These are phyloP conservation scores for Eriosoma lanigerum DNA, from an alignment of 1,140 invertebrate genomes.

Conservation along the genomic window DNA sequence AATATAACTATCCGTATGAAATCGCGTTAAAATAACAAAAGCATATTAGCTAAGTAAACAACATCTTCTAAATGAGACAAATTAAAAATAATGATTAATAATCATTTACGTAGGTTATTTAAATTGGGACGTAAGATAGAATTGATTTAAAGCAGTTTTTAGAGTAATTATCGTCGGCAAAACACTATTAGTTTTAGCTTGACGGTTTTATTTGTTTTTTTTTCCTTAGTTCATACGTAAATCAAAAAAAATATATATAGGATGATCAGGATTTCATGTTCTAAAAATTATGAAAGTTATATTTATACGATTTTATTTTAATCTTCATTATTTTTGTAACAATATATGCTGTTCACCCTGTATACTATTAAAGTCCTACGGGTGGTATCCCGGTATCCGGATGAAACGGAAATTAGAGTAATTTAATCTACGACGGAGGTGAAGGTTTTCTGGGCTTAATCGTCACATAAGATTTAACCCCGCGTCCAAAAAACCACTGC, in stretches of 20 bases:
- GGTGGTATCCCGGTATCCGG: conserved; percentile 31
- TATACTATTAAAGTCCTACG: conserved; percentile 18
- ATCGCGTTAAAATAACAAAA: no score
- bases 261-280: no score
- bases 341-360: no score
- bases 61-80: no score
- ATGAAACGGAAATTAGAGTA: conserved; percentile 42
- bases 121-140: not conserved
- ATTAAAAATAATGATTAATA: no score
- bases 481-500: conserved; percentile 7
- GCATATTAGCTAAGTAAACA: no score
- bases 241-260: conserved; percentile 24
- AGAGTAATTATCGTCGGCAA: not conserved
- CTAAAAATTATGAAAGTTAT: no score
- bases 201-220: conserved; percentile 39
- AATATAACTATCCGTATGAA: no score
- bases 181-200: conserved; percentile 35
- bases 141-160: not conserved
- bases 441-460: conserved; percentile 33
- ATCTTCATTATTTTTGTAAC: no score
- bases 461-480: conserved; percentile 50
- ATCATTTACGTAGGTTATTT: not conserved
- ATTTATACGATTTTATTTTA: no score
- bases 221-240: not conserved
- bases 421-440: conserved; percentile 35